These are phyloP conservation scores for Pheucticus melanocephalus DNA, from an alignment of 2,113 vertebrate species.

Conservation along the genomic window DNA sequence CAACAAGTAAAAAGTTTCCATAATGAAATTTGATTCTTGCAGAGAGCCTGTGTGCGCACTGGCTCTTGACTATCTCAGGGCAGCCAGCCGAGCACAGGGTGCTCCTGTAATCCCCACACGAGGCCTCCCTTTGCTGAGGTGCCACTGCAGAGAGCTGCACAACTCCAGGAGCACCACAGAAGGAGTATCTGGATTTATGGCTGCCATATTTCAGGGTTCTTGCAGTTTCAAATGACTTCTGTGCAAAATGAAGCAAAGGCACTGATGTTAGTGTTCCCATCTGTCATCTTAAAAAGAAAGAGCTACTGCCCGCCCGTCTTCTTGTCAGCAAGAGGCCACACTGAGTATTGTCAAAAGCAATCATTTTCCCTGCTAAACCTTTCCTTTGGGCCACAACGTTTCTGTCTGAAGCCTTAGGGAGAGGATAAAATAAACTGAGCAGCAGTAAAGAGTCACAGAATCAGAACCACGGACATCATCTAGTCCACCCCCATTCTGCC, in stretches of 20 bases:
- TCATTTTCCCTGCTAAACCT: conserved; percentile 2
- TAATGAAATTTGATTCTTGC: neutral
- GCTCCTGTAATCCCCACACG: neutral
- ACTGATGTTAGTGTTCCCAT: neutral
- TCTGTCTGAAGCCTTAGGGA: neutral
- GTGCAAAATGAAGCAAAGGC: conserved; percentile 24
- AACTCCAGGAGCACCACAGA: neutral
- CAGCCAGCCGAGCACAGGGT: neutral
- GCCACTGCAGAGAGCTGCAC: neutral
- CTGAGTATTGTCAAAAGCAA: neutral
- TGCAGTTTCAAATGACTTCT: neutral
- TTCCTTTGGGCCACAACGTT: neutral
- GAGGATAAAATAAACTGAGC: neutral
- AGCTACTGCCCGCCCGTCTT: neutral
- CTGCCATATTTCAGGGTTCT: neutral
- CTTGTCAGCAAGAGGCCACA: neutral
- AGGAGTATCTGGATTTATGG: conserved; percentile 3
- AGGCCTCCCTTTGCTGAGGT: neutral
- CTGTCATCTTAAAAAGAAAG: conserved; percentile 21
- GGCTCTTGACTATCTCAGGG: neutral
- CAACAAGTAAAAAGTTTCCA: conserved; percentile 9
- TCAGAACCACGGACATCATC: neutral
- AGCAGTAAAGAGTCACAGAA: neutral
- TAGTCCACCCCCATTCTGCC: fast-evolving
- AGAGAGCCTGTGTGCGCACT: neutral